Conservation (phyloP, 2,113 vertebrate species). For the Notothenia coriiceps region DNA sequence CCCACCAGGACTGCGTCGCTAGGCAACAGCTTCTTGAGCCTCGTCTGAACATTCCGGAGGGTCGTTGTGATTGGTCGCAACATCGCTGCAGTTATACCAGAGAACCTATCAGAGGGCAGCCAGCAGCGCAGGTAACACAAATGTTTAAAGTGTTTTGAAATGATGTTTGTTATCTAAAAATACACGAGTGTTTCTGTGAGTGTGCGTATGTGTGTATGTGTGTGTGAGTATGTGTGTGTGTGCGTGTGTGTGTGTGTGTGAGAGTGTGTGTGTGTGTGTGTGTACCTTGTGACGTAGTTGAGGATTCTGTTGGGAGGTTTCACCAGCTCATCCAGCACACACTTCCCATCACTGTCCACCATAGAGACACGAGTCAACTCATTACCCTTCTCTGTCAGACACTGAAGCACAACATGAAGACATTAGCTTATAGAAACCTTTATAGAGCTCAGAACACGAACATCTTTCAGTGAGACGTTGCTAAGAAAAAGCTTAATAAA, state of each 20-base stretch:
- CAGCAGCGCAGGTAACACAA: background rate
- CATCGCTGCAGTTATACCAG: conserved; percentile 88
- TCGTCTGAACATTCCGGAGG: conserved; percentile 86
- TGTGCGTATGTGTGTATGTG: too few relatives aligned
- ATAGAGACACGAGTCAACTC: conserved; percentile 89
- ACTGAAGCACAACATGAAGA: conserved; percentile 78
- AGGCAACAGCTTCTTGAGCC: conserved; percentile 85
- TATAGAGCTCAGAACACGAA: background rate
- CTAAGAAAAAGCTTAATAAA: background rate
- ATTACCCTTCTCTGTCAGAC: conserved; percentile 84
- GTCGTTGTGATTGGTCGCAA: conserved; percentile 86
- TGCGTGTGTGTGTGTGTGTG: conserved; percentile 4
- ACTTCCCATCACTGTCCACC: conserved; percentile 86
- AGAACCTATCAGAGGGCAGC: conserved; percentile 83
- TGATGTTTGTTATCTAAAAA: background rate
- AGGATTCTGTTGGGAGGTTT: conserved; percentile 86
- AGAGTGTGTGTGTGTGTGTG: background rate
- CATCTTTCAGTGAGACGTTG: background rate
- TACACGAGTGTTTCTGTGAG: background rate
- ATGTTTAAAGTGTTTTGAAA: background rate
- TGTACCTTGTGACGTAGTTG: conserved; percentile 89
- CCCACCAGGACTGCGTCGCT: conserved; percentile 91
- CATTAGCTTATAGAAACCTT: background rate
- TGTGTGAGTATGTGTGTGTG: background rate
- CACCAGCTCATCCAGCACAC: conserved; percentile 90